These are phyloP conservation scores for Mirounga angustirostris DNA, from an alignment of 2,113 vertebrate genomes.

Conservation along the genomic window DNA sequence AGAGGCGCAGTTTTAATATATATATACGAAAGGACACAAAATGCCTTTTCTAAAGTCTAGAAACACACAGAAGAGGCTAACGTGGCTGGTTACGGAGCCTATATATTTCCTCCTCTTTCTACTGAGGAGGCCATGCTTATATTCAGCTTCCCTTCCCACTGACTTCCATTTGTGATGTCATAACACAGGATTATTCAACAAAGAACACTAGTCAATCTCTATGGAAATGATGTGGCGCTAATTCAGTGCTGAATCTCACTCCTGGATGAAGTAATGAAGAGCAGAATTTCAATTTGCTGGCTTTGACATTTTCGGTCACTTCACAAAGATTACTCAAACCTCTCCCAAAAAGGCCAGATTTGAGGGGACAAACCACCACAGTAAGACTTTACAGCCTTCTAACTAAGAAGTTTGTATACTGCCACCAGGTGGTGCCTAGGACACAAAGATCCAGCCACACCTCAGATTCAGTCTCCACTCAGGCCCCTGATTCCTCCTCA, in stretches of 20 bases:
- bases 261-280: background rate
- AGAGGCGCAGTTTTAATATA: background rate
- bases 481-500: background rate
- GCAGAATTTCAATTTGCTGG: background rate
- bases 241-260: background rate
- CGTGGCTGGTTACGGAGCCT: background rate
- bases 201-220: conserved; percentile 10
- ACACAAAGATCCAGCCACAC: background rate
- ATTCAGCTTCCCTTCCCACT: background rate
- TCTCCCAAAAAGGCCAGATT: background rate
- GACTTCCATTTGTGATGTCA: conserved; percentile 75
- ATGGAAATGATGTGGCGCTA: conserved; percentile 20
- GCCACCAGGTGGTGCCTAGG: background rate
- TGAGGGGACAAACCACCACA: background rate
- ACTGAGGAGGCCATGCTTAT: background rate
- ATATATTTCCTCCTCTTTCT: background rate
- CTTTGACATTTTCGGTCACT: background rate
- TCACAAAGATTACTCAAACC: background rate
- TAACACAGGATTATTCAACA: conserved; percentile 24
- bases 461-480: background rate
- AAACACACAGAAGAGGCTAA: background rate
- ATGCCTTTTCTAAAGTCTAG: background rate
- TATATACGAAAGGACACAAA: background rate
- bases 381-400: background rate
- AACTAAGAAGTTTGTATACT: rapidly evolving